A percentile compares a stretch with the other conserved stretches of the same genome.
These are phyloP conservation scores for Aphidoletes aphidimyza DNA, from an alignment of 2,888 invertebrate genomes.

Conservation along the genomic window DNA sequence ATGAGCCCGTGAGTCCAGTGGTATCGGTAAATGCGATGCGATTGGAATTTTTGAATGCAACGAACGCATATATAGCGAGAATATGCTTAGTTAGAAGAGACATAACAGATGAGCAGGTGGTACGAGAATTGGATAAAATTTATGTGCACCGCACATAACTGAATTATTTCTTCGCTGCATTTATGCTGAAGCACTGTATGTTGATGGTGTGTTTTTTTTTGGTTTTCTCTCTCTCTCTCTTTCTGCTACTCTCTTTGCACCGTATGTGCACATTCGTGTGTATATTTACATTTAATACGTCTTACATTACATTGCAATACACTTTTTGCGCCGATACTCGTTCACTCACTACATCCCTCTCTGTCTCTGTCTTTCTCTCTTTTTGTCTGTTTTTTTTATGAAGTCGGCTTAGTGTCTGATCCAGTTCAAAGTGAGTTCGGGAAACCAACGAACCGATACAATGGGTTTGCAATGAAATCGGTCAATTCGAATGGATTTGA, in stretches of 20 bases:
- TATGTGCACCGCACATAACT: constrained; percentile 49
- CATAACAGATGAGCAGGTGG: constrained; percentile 45
- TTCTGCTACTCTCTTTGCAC: not conserved
- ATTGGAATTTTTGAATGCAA: constrained; percentile 47
- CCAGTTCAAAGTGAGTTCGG: too few relatives aligned
- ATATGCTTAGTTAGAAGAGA: constrained; percentile 48
- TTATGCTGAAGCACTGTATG: constrained; percentile 1
- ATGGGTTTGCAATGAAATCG: not conserved
- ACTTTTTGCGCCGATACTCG: not conserved
- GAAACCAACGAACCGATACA: not conserved
- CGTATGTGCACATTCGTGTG: not conserved
- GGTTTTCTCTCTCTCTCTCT: not conserved
- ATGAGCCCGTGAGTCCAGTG: constrained; percentile 20
- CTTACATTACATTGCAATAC: constrained; percentile 23
- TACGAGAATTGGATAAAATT: constrained; percentile 46
- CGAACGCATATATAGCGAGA: not conserved
- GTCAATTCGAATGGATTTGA: not conserved
- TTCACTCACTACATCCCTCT: not conserved
- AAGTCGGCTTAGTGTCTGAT: constrained; percentile 40
- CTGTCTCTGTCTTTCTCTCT: not conserved
- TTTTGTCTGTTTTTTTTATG: too few relatives aligned
- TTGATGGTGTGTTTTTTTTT: not conserved
- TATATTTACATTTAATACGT: constrained; percentile 33
- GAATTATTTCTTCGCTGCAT: constrained; percentile 41
- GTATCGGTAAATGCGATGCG: constrained; percentile 43